Conservation (phyloP, 2,888 invertebrate species). For the Operophtera brumata region DNA sequence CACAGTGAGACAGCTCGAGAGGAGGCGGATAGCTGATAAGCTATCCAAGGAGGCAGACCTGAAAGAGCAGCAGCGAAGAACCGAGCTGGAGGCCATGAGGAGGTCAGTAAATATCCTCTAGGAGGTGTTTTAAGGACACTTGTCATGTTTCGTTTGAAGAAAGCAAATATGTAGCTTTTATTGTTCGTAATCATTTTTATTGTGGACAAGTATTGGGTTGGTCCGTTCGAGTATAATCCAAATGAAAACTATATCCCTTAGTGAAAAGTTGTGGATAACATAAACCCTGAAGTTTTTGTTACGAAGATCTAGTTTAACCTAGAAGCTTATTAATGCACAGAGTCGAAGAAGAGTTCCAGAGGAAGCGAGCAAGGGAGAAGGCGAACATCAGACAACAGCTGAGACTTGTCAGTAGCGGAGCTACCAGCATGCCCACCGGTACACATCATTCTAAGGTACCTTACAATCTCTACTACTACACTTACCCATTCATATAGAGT, state of each 20-base stretch:
- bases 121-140: too few relatives aligned
- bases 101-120: constrained; percentile 52
- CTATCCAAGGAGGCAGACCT: constrained; percentile 88
- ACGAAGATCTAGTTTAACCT: too few relatives aligned
- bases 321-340: constrained; percentile 48
- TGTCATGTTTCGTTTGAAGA: too few relatives aligned
- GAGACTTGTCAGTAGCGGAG: constrained; percentile 84
- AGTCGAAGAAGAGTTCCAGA: constrained; percentile 93
- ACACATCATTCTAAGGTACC: constrained; percentile 60
- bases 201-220: too few relatives aligned
- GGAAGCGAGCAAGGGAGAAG: constrained; percentile 89
- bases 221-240: too few relatives aligned
- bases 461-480: too few relatives aligned
- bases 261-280: too few relatives aligned
- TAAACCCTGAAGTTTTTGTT: too few relatives aligned
- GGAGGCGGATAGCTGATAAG: constrained; percentile 86
- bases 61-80: constrained; percentile 86
- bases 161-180: too few relatives aligned
- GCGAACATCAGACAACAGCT: constrained; percentile 88
- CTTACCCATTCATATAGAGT: too few relatives aligned
- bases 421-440: constrained; percentile 80
- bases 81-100: constrained; percentile 91
- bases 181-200: too few relatives aligned
- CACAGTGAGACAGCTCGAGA: constrained; percentile 89
- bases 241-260: too few relatives aligned